Conservation (phyloP, 2,113 vertebrate species). For the Heliornis fulica region DNA sequence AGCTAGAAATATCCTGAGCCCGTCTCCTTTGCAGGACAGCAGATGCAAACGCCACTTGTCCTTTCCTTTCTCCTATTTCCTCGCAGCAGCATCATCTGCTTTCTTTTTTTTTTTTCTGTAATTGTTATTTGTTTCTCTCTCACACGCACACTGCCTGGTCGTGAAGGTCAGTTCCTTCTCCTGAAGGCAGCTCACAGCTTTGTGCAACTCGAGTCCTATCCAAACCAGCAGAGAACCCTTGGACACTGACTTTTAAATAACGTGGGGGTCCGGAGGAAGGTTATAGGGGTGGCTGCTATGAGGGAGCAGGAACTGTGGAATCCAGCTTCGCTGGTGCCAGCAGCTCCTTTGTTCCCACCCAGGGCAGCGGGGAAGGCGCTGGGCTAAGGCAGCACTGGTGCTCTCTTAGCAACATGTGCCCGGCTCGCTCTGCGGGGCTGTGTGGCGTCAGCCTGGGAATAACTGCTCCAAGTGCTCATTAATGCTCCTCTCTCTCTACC, state of each 20-base stretch:
- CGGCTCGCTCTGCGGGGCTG: slow-evolving; percentile 42
- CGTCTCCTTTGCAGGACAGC: background rate
- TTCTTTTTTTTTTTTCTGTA: background rate
- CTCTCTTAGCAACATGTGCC: slow-evolving; percentile 78
- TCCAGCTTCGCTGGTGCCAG: background rate
- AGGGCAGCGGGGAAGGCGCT: slow-evolving; percentile 37
- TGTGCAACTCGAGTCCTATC: background rate
- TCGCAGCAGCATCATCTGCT: background rate
- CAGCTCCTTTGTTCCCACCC: slow-evolving; percentile 34
- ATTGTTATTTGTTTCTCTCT: too few species aligned
- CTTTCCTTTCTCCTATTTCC: background rate
- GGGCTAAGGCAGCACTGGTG: slow-evolving; percentile 6
- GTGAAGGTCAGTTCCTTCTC: background rate
- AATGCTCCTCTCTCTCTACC: background rate
- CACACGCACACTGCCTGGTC: background rate
- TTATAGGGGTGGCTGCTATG: background rate
- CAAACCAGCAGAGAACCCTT: background rate
- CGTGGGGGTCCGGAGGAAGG: background rate
- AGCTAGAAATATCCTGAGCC: background rate
- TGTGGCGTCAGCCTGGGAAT: slow-evolving; percentile 75
- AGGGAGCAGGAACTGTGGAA: background rate
- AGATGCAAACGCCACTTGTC: background rate
- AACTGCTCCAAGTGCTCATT: slow-evolving; percentile 47
- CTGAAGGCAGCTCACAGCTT: background rate
- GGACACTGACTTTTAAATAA: background rate